Base-by-base conservation (phyloP, 1,140 invertebrate species). In the Drosophila carrolli region DNA sequence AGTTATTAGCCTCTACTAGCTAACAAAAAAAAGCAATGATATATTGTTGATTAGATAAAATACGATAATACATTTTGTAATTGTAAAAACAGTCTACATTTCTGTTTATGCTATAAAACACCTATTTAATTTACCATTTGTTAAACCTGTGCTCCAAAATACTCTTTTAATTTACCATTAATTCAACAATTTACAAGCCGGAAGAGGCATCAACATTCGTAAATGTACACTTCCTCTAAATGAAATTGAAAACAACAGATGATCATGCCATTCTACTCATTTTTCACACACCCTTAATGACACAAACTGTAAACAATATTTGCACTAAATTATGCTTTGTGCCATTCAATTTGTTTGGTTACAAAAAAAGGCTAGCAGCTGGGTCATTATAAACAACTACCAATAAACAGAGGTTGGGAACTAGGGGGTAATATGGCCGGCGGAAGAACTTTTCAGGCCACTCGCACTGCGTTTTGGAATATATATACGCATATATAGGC, bases 351-450 rank as follows among this genome's bases (percentile, higher is more conserved):
- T 60, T 74, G 68, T 74, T 54, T 74, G 46, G n/a, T 55, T 72
- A 44, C 38, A 62, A 58, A 61, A 46, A 5, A 41, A n/a, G 38
- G 38, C 41, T 43, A 44, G 47, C 53, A 41, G 44, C 73, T 60
- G 40, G 50, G 43, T 38, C 41, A 37, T 66, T 73, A 60, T 88
- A 86, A 88, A 88, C 83, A 86, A 82, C 73, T 79, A 7, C 47
- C 47, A n/a, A 43, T 71, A 66, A 68, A 51, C 59, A 67, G 37
- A 7, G 63, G 60, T 29, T 50, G 16, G 13, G 1, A 9, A 38
- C n/a, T 13, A 9, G 23, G 29, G 38, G 35, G 41, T 43, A 55
- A 54, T 44, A 48, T n/a, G 11, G 29, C 46, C 56, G 77, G 56
- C 65, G 81, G 77, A 85, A 84, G 62, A 85, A 70, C 58, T 68